Evolutionary conservation across 2,888 invertebrate species (phyloP).

Genomic region (Aquatica leii): DNA sequence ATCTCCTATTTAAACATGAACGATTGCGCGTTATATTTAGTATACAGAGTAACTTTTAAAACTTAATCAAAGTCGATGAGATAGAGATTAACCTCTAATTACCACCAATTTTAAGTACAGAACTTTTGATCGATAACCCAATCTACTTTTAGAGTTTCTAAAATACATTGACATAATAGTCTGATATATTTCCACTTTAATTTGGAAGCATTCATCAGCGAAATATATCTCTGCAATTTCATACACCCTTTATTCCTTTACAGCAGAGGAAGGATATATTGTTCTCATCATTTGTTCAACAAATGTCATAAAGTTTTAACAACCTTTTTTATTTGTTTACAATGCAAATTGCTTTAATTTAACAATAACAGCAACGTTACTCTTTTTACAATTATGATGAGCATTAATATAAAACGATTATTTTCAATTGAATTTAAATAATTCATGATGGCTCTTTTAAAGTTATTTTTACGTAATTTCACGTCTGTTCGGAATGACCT

Average conservation of each 20-base stretch:
- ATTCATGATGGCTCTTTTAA: too few relatives aligned
- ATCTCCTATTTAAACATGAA: neutral
- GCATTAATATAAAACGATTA: too few relatives aligned
- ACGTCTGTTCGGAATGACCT: too few relatives aligned
- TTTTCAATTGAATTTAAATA: too few relatives aligned
- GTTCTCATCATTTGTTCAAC: slow-evolving; percentile 10
- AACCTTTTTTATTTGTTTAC: slow-evolving; percentile 9
- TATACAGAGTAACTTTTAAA: slow-evolving; percentile 12
- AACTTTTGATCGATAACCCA: slow-evolving; percentile 27
- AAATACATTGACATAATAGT: slow-evolving; percentile 16
- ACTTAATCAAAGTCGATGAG: slow-evolving; percentile 27
- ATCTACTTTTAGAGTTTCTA: slow-evolving; percentile 15
- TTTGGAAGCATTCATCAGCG: slow-evolving; percentile 12
- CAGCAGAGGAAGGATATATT: slow-evolving; percentile 10
- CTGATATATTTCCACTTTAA: slow-evolving; percentile 17
- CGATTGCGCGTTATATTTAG: slow-evolving; percentile 6
- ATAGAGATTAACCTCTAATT: slow-evolving; percentile 23
- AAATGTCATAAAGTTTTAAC: slow-evolving; percentile 15
- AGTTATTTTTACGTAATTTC: too few relatives aligned
- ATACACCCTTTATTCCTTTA: slow-evolving; percentile 10
- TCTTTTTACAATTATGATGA: too few relatives aligned
- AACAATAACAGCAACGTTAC: too few relatives aligned
- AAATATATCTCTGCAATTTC: slow-evolving; percentile 20
- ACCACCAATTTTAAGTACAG: slow-evolving; percentile 16
- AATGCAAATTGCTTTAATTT: too few relatives aligned